Percentiles rank a stretch among this genome's conserved stretches.
Evolutionary conservation across 2,797 vertebrate species (phyloP).

Genomic region (Euphonia xanthogaster): DNA sequence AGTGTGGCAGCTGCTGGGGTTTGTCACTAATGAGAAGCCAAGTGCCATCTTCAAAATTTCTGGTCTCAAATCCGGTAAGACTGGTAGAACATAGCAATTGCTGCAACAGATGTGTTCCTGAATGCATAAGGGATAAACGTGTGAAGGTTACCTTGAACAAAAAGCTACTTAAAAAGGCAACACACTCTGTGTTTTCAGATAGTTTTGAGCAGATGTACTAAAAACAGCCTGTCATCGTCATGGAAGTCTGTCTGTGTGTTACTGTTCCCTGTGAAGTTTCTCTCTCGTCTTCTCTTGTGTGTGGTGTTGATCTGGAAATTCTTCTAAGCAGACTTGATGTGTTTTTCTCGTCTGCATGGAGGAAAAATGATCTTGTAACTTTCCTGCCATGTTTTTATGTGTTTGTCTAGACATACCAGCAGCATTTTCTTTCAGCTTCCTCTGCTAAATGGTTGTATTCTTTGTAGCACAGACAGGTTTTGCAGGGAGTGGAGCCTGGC

Average conservation of each 20-base stretch:
- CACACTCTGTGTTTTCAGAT: neutral
- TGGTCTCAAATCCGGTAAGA: slow-evolving; percentile 87
- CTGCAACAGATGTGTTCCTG: neutral
- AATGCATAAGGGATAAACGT: neutral
- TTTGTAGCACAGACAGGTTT: neutral
- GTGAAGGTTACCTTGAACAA: neutral
- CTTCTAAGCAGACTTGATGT: neutral
- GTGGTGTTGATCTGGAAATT: neutral
- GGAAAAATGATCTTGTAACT: neutral
- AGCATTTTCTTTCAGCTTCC: neutral
- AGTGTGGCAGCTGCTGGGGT: slow-evolving; percentile 96
- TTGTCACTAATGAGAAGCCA: slow-evolving; percentile 97
- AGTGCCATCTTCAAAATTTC: slow-evolving; percentile 98
- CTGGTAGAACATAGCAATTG: fast-evolving
- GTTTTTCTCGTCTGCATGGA: neutral
- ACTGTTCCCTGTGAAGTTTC: neutral
- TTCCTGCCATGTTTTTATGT: neutral
- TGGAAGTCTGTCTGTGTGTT: neutral
- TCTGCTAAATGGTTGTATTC: fast-evolving
- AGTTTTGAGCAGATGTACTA: neutral
- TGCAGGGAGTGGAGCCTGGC: neutral
- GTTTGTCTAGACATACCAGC: neutral
- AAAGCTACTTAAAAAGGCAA: neutral
- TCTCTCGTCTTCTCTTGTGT: fast-evolving
- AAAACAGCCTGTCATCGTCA: neutral